Percentiles rank a stretch among this genome's conserved stretches.
Conservation (phyloP, 2,113 vertebrate species). For the Alouatta palliata region DNA sequence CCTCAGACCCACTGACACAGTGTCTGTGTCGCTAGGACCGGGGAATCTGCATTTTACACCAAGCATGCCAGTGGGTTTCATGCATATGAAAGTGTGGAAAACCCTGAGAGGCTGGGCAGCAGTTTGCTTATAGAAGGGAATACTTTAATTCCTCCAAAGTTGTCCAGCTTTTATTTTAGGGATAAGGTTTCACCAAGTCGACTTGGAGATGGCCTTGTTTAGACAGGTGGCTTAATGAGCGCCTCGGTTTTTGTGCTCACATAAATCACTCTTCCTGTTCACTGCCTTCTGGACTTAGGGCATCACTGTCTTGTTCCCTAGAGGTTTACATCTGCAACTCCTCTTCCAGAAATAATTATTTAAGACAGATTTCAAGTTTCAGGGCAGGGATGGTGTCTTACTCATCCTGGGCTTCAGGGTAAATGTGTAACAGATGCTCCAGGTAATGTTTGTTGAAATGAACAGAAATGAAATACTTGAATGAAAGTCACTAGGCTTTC, state of each 20-base stretch:
- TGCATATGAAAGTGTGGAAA: background rate
- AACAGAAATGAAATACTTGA: background rate
- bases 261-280: fast-evolving
- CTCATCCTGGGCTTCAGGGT: background rate
- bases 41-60: background rate
- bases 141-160: background rate
- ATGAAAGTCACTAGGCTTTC: background rate
- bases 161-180: background rate
- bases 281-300: fast-evolving
- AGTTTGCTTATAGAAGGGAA: background rate
- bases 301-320: fast-evolving
- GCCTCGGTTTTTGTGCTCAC: fast-evolving
- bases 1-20: fast-evolving
- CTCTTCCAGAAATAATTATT: background rate
- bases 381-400: background rate
- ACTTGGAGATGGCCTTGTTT: background rate
- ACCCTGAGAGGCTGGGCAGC: no score
- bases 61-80: fast-evolving
- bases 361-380: background rate
- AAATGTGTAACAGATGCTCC: fast-evolving
- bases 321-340: no score
- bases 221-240: fast-evolving
- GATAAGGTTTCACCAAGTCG: background rate
- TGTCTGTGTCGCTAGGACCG: fast-evolving
- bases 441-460: background rate